Base-by-base conservation (phyloP, 1,140 invertebrate genomes). In the Euwallacea fornicatus region DNA sequence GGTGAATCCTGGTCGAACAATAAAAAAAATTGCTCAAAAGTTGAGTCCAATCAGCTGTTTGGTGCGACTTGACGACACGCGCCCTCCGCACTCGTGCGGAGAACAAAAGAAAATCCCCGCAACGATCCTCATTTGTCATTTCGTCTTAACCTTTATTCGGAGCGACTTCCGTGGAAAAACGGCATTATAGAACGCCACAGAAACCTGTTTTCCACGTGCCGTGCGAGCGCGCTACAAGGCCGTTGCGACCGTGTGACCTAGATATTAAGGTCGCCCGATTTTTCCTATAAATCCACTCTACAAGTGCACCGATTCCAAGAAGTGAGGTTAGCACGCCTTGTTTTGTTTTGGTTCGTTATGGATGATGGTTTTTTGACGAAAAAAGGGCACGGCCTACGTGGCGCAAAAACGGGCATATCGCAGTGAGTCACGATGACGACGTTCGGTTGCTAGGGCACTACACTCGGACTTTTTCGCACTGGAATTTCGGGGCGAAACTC, bases 141-240 rank as follows among this genome's bases (percentile, higher is more conserved):
- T 44, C 42, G 21, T 33, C 21, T 33, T 33, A 33, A 33, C 21
- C 21, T 33, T 33, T 33, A 33, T 33, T 33, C 21, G 4, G 21
- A 33, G 21, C 15, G 33, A 60, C 60, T 68, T 53, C 43, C 13
- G 11, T 47, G 54, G 41, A 61, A 54, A 54, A 62, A 61, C 53
- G 61, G 44, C 59, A 53, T 55, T 63, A 44, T 16, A 62, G 44
- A 56, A 47, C 53, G 53, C 33, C 60, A 61, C 53, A 21, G 43
- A 71, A 71, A 71, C 69, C 69, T 60, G 62, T 65, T 71, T 71
- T 71, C 69, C 69, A 71, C 69, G 69, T 71, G 69, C 69, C 62
- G 62, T 50, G 44, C 33, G 55, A 44, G 62, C 54, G 61, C 50
- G 33, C 43, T 66, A 60, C 69, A 71, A 71, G 69, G 69, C 69